Evolutionary conservation across 2,888 invertebrate species (phyloP).

Genomic region (Drosophila testacea): DNA sequence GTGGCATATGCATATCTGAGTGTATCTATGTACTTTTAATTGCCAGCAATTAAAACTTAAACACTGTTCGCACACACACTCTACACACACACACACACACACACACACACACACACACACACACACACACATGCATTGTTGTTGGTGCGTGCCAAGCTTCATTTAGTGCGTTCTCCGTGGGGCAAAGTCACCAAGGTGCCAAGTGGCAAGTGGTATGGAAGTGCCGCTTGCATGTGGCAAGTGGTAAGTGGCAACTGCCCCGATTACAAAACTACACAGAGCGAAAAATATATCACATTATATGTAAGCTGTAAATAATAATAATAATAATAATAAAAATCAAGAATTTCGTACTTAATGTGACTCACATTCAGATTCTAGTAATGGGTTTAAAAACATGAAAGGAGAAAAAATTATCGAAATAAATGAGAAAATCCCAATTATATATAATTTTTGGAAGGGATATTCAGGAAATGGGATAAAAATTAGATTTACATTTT

Average conservation of each 20-base stretch:
- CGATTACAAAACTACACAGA: not conserved
- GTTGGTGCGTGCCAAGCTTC: slow-evolving; percentile 70
- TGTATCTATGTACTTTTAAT: slow-evolving; percentile 79
- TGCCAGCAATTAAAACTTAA: slow-evolving; percentile 84
- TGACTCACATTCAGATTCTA: too few species aligned
- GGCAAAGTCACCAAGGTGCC: slow-evolving; percentile 71
- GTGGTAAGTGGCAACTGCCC: slow-evolving; percentile 23
- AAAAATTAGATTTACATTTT: too few species aligned
- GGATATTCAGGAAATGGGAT: too few species aligned
- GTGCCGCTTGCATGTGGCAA: slow-evolving; percentile 28
- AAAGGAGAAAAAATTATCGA: too few species aligned
- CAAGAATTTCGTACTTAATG: too few species aligned
- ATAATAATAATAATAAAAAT: too few species aligned
- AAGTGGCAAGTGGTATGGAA: slow-evolving; percentile 39
- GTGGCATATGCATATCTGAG: slow-evolving; percentile 58
- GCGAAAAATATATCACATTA: too few species aligned
- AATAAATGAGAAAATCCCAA: too few species aligned
- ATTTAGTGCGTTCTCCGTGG: slow-evolving; percentile 72
- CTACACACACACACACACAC: slow-evolving; percentile 29
- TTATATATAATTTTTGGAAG: too few species aligned
- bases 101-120: not conserved
- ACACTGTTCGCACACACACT: slow-evolving; percentile 62
- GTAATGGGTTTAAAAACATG: too few species aligned
- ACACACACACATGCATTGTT: slow-evolving; percentile 20
- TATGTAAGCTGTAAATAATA: too few species aligned